These are phyloP conservation scores for Halichondria panicea DNA, from an alignment of 37 sponge, comb jelly and placozoan species.

Conservation along the genomic window DNA sequence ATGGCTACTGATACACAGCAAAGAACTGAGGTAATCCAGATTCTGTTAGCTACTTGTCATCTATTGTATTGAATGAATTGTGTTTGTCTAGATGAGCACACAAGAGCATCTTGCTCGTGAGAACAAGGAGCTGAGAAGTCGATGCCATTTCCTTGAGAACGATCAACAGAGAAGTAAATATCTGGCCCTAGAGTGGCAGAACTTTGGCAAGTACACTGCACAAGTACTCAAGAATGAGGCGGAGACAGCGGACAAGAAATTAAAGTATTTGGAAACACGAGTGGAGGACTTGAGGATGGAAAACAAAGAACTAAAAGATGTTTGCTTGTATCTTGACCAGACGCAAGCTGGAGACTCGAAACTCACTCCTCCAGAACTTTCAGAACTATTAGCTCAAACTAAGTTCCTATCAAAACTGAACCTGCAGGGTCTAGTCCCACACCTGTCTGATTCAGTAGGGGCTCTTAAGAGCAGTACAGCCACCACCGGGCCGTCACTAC, in stretches of 20 bases:
- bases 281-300: constrained; percentile 23
- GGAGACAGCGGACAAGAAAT: constrained; percentile 23
- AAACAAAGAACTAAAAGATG: constrained; percentile 48
- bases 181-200: constrained; percentile 45
- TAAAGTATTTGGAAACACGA: constrained; percentile 23
- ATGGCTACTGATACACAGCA: too few species aligned
- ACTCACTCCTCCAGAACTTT: neutral
- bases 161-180: constrained; percentile 5
- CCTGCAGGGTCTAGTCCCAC: too few species aligned
- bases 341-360: neutral
- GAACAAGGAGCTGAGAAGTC: constrained; percentile 24
- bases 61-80: too few species aligned
- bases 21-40: too few species aligned
- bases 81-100: neutral
- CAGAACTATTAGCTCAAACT: constrained; percentile 1
- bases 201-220: constrained; percentile 57
- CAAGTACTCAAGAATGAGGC: constrained; percentile 32
- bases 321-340: constrained; percentile 57
- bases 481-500: neutral
- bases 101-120: constrained; percentile 11
- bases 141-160: constrained; percentile 39
- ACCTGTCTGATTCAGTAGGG: too few species aligned
- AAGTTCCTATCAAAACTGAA: constrained; percentile 13
- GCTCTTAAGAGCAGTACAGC: too few species aligned
- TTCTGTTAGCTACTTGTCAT: too few species aligned